Percentiles rank a stretch among this genome's conserved stretches.
phyloP scores from a whole-genome alignment of 2,797 vertebrate genomes.

The Peromyscus eremicus region DNA sequence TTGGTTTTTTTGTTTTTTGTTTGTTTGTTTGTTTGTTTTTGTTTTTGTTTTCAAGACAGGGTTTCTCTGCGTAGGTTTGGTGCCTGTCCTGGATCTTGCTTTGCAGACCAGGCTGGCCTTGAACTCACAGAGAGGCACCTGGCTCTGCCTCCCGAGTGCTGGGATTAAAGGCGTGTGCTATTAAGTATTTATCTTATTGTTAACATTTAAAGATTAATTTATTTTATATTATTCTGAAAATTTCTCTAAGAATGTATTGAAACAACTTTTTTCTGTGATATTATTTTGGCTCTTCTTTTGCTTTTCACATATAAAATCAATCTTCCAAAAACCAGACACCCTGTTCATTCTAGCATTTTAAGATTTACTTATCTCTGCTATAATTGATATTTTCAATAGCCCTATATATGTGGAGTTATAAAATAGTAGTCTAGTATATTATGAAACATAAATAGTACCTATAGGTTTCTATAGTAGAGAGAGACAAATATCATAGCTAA shows the following conservation, averaged over 20 bases:
- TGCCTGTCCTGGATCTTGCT: too few species aligned
- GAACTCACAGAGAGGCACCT: too few species aligned
- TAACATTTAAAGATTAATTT: neutral
- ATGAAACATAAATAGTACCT: neutral
- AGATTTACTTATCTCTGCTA: neutral
- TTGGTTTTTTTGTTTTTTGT: neutral
- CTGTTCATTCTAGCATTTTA: constrained; percentile 30
- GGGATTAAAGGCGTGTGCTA: too few species aligned
- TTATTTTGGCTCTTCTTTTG: neutral
- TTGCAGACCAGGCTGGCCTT: too few species aligned
- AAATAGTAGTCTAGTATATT: neutral
- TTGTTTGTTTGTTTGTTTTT: neutral
- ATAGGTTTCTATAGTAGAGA: neutral
- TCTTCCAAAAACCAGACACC: constrained; percentile 28
- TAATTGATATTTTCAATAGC: constrained; percentile 34
- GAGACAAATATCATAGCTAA: constrained; percentile 3
- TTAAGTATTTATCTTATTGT: neutral
- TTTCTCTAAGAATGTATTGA: neutral
- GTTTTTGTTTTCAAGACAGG: too few species aligned
- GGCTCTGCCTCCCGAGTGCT: too few species aligned
- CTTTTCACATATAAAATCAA: constrained; percentile 51
- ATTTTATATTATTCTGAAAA: constrained; percentile 20
- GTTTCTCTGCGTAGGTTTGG: too few species aligned
- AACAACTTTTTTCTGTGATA: constrained; percentile 2
- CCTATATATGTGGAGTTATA: neutral